Base-by-base conservation (phyloP, 2,888 invertebrate species). In the Ichneumoninae sp. region DNA sequence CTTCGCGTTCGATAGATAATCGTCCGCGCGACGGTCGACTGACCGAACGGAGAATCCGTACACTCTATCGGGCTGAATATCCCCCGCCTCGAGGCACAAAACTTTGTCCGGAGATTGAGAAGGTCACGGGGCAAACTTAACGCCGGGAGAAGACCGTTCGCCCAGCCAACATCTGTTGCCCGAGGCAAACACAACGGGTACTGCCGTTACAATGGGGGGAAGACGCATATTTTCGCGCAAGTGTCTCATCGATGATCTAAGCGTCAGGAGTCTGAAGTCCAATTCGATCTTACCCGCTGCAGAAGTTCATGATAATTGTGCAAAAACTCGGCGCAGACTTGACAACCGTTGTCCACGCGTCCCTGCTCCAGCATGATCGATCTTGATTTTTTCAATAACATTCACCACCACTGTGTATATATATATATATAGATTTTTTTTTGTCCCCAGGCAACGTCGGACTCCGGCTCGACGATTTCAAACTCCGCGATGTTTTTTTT, bases 251-350 rank as follows among this genome's bases (percentile, higher is more conserved):
- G 71, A 72, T 74, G 60, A 74, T 72, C 60, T 26, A 74, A 47
- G 22, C 47, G 44, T 26, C 68, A 26, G 1, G 22, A 10, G 69
- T 70, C 33, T 50, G 16, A 33, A 69, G 60, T 52, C 57, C 62
- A 79, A 71, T 22, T 62, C 50, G 22, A 47, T 72, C 93, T 94
- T 96, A 96, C 96, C 96, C 96, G 95, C 94, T 95, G 95, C 94
- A 96, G 95, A 91, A 96, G 95, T 90, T 96, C 95, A 88, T 96
- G 96, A 92, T 96, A 96, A 91, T 96, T 95, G 90, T 95, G 94
- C 90, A 96, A 95, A 94, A 97, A 96, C 94, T 97, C 97, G 92
- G 96, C 96, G 93, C 97, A 95, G 90, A 96, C 95, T 94, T 96
- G 96, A 89, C 96, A 96, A 88, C 96, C 94, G 91, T 95, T 93